Base-by-base conservation (phyloP, 2,113 vertebrate genomes). In the Nanger granti region DNA sequence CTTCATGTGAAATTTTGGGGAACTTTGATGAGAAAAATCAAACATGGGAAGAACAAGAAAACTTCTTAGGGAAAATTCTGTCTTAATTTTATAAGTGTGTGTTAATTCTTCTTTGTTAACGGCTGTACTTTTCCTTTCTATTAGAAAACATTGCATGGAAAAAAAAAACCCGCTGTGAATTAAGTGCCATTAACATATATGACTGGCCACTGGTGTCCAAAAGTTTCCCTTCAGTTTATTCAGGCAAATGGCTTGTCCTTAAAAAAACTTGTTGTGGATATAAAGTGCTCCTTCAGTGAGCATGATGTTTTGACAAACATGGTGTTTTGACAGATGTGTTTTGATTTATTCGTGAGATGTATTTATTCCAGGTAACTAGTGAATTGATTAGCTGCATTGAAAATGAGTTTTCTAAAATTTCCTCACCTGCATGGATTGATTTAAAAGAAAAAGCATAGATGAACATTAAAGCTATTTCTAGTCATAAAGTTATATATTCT, bases 81-180 rank as follows among this genome's bases (percentile, higher is more conserved):
- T 89, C 92, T 86, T 76, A 54, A 79, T 44, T 84, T 73, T 69
- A 37, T 87, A 89, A 69, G 2, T 73, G 28, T 49, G 34, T 80
- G 95, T 96, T 91, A 62, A 34, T 84, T 94, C 14, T 89, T 49
- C 29, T 92, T 93, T 91, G n/a, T 66, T 97, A 94, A 49, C 34
- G 64, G 73, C 54, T 91, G 0, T 52, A 13, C 34, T 84, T 91
- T 80, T 83, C 31, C 93, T 88, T 89, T 73, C n/a, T 59, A 29
- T 93, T 91, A 69, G 37, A 62, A 86, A 96, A 87, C 44, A 62
- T 83, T 44, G 54, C 34, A 34, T 79, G 86, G n/a, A n/a, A 88
- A 44, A 82, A 96, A 96, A 91, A 79, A 79, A 24, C 3, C 26
- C 9, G 83, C 7, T 18, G 9, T 73, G 54, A 87, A 87, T 87